Percentiles rank a stretch among this genome's conserved stretches.
phyloP scores from a whole-genome alignment of 1,140 invertebrate genomes.

The Drosophila oshimai region DNA sequence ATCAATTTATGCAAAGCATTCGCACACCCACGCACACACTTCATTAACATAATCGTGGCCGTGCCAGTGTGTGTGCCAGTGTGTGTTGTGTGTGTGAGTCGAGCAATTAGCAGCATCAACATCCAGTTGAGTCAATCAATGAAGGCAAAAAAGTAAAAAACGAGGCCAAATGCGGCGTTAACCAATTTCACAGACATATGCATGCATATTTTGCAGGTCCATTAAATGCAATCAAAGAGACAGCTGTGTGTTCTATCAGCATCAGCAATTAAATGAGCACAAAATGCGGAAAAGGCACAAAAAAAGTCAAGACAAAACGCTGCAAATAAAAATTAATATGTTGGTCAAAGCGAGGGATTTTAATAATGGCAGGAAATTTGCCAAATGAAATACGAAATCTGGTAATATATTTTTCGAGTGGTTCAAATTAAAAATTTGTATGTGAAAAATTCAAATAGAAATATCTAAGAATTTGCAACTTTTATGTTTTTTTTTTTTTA shows the following conservation, averaged over 20 bases:
- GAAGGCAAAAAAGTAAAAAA: background rate
- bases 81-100: conserved; percentile 8
- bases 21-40: conserved; percentile 3
- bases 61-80: background rate
- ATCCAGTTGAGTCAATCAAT: conserved; percentile 30
- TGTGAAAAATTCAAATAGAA: too few relatives aligned
- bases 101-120: conserved; percentile 39
- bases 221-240: conserved; percentile 18
- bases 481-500: too few relatives aligned
- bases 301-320: background rate
- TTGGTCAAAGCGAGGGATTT: background rate
- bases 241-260: conserved; percentile 8
- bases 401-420: too few relatives aligned
- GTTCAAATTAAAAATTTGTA: too few relatives aligned
- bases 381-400: too few relatives aligned
- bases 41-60: conserved; percentile 43
- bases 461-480: too few relatives aligned
- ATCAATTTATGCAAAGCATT: conserved; percentile 39
- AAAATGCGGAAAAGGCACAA: background rate
- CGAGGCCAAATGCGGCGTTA: background rate
- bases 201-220: conserved; percentile 1
- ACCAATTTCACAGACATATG: conserved; percentile 8
- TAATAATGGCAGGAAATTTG: background rate
- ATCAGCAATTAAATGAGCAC: background rate
- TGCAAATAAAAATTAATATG: background rate